Evolutionary conservation across 1,140 invertebrate species (phyloP), one percentile per base, ranked within the genome.

Genomic region (Drosophila arawakana): DNA sequence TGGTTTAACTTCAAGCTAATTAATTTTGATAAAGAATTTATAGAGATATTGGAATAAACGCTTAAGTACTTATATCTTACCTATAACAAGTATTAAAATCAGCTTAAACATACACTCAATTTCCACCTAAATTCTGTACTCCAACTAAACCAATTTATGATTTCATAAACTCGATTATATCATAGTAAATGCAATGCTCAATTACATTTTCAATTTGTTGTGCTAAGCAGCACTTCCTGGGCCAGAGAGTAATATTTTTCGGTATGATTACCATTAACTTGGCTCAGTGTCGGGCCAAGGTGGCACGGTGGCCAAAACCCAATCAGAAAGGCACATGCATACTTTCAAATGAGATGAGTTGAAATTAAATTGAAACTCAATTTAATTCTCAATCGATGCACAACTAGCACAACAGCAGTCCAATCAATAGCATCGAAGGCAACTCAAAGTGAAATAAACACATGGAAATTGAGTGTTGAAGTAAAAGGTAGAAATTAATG

Each of bases 221-320:
- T 49, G 37, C 71, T 74, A 62, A 58, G 67, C 72, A 70, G 66
- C 72, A 62, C 52, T 74, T 70, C 72, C 72, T 69, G 65, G 37
- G 66, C 50, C 60, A 72, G 5, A 59, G 44, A 72, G 52, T 72
- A 58, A 66, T 54, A 65, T 41, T 66, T 30, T 50, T 58, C 11
- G 61, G 6, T 15, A 43, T 15, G 1, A 74, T 49, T 70, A 18
- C 71, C 49, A 73, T 73, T 73, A 61, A 49, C 71, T 61, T 52
- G 35, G 18, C 62, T 62, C 55, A n/a, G 18, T 13, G 15, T 44
- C 39, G 18, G 18, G 18, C 18, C 2, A 15, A 15, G 15, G 15
- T 15, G 15, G 15, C 18, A 18, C 18, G 39, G 37, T 58, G 55
- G 41, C 57, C 21, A 54, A 55, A 46, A 63, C 34, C 41, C 71